Percentiles rank a stretch among this genome's conserved stretches.
phyloP scores from a whole-genome alignment of 2,113 vertebrate genomes.

The Crotalus horridus region DNA sequence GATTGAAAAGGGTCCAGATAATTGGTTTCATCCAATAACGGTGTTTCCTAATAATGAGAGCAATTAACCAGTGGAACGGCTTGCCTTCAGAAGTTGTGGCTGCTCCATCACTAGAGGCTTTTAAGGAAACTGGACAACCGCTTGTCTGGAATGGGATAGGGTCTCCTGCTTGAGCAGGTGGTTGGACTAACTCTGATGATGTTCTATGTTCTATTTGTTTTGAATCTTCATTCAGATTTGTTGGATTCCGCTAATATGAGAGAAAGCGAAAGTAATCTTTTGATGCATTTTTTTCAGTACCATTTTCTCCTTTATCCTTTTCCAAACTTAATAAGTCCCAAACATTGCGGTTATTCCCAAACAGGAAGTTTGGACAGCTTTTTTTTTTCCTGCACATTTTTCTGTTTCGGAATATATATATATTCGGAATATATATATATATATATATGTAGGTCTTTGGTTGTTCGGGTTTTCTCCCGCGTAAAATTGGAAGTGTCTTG shows the following conservation, averaged over 20 bases:
- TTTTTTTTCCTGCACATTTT: not conserved
- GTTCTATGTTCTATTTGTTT: not conserved
- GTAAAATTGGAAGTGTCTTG: too few relatives aligned
- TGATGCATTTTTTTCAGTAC: not conserved
- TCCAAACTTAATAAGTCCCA: not conserved
- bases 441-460: too few relatives aligned
- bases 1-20: too few relatives aligned
- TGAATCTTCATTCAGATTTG: not conserved
- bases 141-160: not conserved
- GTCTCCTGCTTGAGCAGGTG: not conserved
- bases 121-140: not conserved
- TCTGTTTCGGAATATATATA: not conserved
- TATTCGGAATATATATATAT: too few relatives aligned
- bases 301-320: not conserved
- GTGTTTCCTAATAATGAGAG: not conserved
- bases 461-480: too few relatives aligned
- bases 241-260: not conserved
- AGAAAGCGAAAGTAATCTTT: not conserved
- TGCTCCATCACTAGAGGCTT: not conserved
- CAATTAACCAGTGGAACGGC: not conserved
- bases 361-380: not conserved
- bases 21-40: too few relatives aligned
- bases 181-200: not conserved
- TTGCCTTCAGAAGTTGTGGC: not conserved
- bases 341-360: not conserved